These are phyloP conservation scores for Akabosia matsudoensis DNA, from an alignment of 1,140 invertebrate genomes.

Conservation along the genomic window DNA sequence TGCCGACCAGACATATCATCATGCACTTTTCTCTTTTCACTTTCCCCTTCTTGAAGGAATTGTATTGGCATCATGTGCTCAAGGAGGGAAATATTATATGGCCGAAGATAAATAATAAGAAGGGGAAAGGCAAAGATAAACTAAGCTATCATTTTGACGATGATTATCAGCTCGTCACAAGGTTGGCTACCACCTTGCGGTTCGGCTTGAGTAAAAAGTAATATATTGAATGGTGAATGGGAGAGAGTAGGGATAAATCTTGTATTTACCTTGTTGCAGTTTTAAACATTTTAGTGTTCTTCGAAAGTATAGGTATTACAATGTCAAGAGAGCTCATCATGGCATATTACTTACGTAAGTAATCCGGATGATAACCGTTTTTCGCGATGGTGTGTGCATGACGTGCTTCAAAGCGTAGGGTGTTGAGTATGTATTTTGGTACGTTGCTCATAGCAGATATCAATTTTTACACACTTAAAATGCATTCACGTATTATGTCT, in stretches of 20 bases:
- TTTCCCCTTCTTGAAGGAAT: not conserved
- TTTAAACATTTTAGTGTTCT: not conserved
- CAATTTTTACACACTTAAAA: not conserved
- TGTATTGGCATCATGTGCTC: slow-evolving; percentile 20
- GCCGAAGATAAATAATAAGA: not conserved
- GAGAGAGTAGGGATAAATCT: too few species aligned
- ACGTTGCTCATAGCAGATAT: too few species aligned
- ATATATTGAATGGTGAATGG: too few species aligned
- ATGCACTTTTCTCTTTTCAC: slow-evolving; percentile 17
- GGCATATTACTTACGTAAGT: not conserved
- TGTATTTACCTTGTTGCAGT: not conserved
- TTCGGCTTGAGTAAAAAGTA: not conserved
- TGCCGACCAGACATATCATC: not conserved
- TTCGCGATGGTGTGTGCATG: not conserved
- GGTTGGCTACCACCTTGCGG: not conserved
- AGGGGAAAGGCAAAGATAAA: slow-evolving; percentile 5
- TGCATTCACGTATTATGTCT: too few species aligned
- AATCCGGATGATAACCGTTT: not conserved
- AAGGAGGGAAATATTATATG: not conserved
- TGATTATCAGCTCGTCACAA: not conserved
- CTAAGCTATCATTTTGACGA: not conserved
- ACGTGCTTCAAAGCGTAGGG: too few species aligned
- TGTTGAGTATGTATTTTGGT: too few species aligned
- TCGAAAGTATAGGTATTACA: not conserved
- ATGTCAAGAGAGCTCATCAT: not conserved